A percentile compares a stretch with the other conserved stretches of the same genome.
Conservation (phyloP, 2,797 vertebrate species). For the Falco cherrug region DNA sequence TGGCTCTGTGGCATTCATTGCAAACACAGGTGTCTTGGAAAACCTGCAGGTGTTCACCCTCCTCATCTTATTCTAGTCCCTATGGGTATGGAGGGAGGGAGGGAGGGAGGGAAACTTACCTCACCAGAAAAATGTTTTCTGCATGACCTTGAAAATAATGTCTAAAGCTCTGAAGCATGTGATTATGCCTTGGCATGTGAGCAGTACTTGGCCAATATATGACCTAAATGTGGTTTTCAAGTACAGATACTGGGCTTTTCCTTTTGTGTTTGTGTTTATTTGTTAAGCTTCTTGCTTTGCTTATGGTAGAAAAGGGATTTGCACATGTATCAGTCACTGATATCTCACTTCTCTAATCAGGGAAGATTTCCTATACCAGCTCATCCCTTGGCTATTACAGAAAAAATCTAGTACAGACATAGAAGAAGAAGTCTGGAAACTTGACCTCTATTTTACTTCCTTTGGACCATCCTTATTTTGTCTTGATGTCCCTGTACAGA, state of each 20-base stretch:
- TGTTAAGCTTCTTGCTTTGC: not conserved
- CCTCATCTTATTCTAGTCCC: slow-evolving; percentile 63
- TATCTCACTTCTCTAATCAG: not conserved
- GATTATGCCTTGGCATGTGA: slow-evolving; percentile 56
- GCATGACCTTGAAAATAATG: slow-evolving; percentile 70
- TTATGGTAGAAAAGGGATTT: not conserved
- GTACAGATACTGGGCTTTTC: not conserved
- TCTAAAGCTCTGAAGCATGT: slow-evolving; percentile 57
- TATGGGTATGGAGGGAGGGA: slow-evolving; percentile 20
- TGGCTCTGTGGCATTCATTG: slow-evolving; percentile 52
- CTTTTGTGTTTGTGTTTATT: not conserved
- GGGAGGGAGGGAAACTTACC: not conserved
- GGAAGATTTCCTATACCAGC: not conserved
- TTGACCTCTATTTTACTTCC: not conserved
- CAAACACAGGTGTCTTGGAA: slow-evolving; percentile 71
- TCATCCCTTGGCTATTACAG: not conserved
- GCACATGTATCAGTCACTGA: not conserved
- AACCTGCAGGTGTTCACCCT: slow-evolving; percentile 73
- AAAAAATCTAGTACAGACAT: not conserved
- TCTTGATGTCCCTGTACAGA: not conserved
- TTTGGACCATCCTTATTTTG: not conserved
- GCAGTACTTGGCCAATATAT: slow-evolving; percentile 34
- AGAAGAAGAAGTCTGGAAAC: not conserved
- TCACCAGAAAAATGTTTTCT: slow-evolving; percentile 65
- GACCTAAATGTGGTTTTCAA: slow-evolving; percentile 52